phyloP scores from a whole-genome alignment of 2,888 invertebrate species.

The Netelia virgata region DNA sequence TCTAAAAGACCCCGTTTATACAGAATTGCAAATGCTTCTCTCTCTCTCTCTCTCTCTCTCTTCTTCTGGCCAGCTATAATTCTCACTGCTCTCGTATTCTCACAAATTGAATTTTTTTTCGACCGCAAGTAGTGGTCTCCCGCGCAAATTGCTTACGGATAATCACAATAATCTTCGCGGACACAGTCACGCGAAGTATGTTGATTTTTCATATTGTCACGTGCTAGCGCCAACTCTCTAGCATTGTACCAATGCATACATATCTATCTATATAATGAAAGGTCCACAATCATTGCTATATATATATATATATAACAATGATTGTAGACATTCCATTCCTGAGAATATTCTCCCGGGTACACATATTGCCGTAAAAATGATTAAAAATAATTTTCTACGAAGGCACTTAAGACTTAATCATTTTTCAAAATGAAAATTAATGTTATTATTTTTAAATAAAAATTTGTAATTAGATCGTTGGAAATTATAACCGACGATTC shows the following conservation, averaged over 20 bases:
- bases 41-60: not conserved
- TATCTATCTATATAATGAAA: not conserved
- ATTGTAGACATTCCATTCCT: not conserved
- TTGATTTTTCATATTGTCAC: conserved; percentile 49
- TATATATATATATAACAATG: not conserved
- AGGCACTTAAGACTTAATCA: not conserved
- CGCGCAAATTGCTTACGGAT: not conserved
- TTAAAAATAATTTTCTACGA: not conserved
- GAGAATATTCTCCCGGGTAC: conserved; percentile 9
- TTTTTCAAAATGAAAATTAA: no score
- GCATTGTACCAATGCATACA: not conserved
- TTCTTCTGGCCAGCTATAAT: conserved; percentile 22
- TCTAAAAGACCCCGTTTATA: conserved; percentile 59
- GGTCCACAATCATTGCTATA: not conserved
- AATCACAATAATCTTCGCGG: conserved; percentile 36
- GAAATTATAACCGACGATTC: no score
- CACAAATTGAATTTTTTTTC: conserved; percentile 35
- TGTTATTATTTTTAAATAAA: not conserved
- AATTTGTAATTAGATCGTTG: no score
- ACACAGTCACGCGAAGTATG: not conserved
- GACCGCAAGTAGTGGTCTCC: conserved; percentile 1
- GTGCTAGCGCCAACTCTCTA: not conserved
- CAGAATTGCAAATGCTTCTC: conserved; percentile 45
- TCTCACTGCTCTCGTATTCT: conserved; percentile 37
- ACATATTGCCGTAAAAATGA: not conserved